phyloP scores from a whole-genome alignment of 2,888 invertebrate species.

The Elmis aenea region DNA sequence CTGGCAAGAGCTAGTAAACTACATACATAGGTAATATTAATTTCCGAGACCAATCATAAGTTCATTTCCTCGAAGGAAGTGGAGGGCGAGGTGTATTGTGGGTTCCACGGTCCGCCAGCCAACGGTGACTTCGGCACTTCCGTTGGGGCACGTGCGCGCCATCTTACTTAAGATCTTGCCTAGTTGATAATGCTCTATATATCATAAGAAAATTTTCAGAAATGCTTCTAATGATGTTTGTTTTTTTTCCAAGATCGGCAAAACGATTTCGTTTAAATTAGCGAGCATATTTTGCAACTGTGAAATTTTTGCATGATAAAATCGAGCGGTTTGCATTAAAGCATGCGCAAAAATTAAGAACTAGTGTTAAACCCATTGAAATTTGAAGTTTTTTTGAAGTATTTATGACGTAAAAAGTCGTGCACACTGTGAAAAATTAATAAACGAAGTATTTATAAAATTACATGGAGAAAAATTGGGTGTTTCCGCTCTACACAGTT shows the following conservation, averaged over 20 bases:
- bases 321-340: no score
- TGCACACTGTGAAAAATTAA: no score
- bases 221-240: not conserved
- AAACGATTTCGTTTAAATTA: not conserved
- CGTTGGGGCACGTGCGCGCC: conserved; percentile 42
- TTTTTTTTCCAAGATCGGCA: not conserved
- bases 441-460: no score
- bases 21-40: conserved; percentile 33
- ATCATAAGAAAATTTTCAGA: not conserved
- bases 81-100: conserved; percentile 35
- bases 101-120: conserved; percentile 40
- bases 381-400: no score
- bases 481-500: no score
- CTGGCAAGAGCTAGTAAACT: no score
- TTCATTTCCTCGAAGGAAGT: conserved; percentile 42
- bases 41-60: conserved; percentile 44
- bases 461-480: no score
- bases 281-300: not conserved
- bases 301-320: not conserved
- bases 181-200: conserved; percentile 10
- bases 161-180: conserved; percentile 32
- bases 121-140: conserved; percentile 43
- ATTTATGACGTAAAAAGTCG: no score
- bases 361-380: no score
- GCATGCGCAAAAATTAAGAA: no score